Evolutionary conservation across 2,797 vertebrate genomes (phyloP), one percentile per base, ranked within the genome.

Genomic region (Lithobates pipiens): DNA sequence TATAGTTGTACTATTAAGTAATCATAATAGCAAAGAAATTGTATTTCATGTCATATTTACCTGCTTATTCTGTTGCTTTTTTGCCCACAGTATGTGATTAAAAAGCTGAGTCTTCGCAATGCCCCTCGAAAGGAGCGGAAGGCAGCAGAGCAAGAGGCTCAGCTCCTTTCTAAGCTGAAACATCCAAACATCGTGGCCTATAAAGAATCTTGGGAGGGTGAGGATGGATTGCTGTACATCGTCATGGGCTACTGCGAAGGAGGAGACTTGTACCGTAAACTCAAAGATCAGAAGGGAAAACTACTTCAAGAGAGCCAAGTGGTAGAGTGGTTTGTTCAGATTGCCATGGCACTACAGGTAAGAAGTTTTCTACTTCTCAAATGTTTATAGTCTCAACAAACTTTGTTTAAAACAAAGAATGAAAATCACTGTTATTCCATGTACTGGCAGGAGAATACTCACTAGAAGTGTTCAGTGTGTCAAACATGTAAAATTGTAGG

Each of bases 281-380:
- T 99, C 54, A 99, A 98, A 88, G 96, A 97, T 80, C 98, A 96
- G 88, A 98, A 97, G 82, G 96, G 97, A 11, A 96, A 94, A 69
- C 97, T 98, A 44, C 85, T 99, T 81, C 95, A 95, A 0, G 98
- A 99, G 92, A 96, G 90, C 90, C 97, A 97, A 91, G 97, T 99
- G 86, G 97, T 99, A 88, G 98, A 99, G 89, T 99, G 98, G 98
- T 99, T 99, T 89, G 97, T 99, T 67, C 98, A 99, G 92, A 99
- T 99, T n/a, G 96, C 97, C 72, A 99, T 99, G 98, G 98, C 98
- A 0, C 92, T 99, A 68, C 97, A 99, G 97, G 98, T 98, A 91
- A 88, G 85, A 5, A 0, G 44, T 3, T 3, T 23, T 34, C 63
- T 32, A 0, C 1, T 70, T 32, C 9, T 34, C 15, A 54, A 16